phyloP scores from a whole-genome alignment of 2,113 vertebrate species.

The Eupsittula cactorum region DNA sequence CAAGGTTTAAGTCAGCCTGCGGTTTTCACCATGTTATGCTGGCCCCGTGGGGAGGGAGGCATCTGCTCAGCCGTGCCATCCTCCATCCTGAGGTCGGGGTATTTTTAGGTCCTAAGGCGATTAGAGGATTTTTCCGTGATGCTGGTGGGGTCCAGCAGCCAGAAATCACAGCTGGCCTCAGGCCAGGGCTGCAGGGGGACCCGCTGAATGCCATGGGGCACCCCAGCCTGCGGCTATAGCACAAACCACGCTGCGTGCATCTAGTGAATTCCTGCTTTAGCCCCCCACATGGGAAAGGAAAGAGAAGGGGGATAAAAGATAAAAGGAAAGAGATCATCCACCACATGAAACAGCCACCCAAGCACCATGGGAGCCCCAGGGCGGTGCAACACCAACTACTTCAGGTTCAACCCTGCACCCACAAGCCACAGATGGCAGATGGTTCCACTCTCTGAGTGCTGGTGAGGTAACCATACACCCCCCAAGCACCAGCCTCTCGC shows the following conservation, averaged over 20 bases:
- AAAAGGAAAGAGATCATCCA: neutral
- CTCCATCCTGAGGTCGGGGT: slow-evolving; percentile 36
- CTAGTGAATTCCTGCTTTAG: accelerated
- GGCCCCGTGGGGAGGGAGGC: neutral
- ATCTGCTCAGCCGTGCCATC: slow-evolving; percentile 25
- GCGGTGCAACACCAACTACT: accelerated
- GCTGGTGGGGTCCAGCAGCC: slow-evolving; percentile 51
- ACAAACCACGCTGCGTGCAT: accelerated
- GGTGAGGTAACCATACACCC: accelerated
- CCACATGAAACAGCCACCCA: neutral
- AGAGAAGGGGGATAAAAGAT: neutral
- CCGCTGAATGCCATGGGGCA: accelerated
- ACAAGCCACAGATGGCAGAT: accelerated
- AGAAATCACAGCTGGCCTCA: neutral
- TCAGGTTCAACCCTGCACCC: neutral
- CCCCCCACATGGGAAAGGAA: neutral
- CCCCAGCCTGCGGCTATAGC: accelerated
- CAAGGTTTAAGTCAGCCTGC: neutral
- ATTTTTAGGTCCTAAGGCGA: slow-evolving; percentile 81
- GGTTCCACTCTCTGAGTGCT: neutral
- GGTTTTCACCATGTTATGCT: neutral
- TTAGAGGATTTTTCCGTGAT: slow-evolving; percentile 83
- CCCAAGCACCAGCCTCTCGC: accelerated
- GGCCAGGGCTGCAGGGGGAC: neutral
- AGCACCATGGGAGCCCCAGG: accelerated